Base-by-base conservation (phyloP, 2,113 vertebrate genomes). In the Sebastes fasciatus region DNA sequence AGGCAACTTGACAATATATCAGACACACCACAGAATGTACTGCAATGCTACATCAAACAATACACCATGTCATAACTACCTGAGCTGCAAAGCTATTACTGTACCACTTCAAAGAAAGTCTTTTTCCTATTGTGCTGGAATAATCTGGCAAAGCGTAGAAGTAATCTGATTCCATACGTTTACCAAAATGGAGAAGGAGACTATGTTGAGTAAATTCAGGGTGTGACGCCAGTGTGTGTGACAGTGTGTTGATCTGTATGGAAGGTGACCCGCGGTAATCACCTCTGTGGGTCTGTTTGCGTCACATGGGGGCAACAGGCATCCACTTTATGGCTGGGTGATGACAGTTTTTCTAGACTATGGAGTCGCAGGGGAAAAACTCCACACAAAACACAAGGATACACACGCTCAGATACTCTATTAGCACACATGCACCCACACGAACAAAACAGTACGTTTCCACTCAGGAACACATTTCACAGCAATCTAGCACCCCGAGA, bases 401-500 rank as follows among this genome's bases (percentile, higher is more conserved):
- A 74, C 16, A 73, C 55, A 75, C 19, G 76, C 14, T 16, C 51
- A 64, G 5, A 75, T 13, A 61, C 42, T 21, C 14, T 17, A 8
- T 40, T 13, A 52, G 9, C 10, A 0, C 64, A 43, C 21, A 26
- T 2, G 12, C 9, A 74, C 49, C 61, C n/a, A 57, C 67, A n/a
- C 4, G 6, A 61, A 73, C 77, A 71, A 63, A 34, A 81, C 58
- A 43, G 51, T 8, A 23, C 0, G 14, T 63, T 42, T 70, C 57
- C 46, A 17, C 40, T 54, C 54, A 69, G 64, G 69, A 84, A 83
- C 23, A 60, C 71, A 86, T 84, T 90, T 93, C 91, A 92, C 85
- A 93, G 84, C 89, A 93, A 91, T 93, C 86, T 91, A 68, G 66
- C 90, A 89, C 89, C 77, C 40, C 65, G 66, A 83, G 81, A 91